Evolutionary conservation across 2,888 invertebrate genomes (phyloP).

Genomic region (Atrina japonica): DNA sequence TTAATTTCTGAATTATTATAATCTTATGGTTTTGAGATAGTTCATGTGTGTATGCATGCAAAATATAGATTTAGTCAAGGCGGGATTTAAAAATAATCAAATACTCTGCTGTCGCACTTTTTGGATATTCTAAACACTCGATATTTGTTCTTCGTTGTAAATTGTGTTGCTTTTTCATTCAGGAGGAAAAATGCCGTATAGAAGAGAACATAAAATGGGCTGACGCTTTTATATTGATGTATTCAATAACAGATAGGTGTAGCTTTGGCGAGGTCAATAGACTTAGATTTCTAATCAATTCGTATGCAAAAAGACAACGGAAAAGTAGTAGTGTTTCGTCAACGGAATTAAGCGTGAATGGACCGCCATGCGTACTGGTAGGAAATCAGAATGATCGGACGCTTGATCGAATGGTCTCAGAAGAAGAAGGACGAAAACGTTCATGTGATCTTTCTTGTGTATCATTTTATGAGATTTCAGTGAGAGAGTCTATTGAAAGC

Average conservation of each 20-base stretch:
- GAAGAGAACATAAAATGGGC: conserved; percentile 93
- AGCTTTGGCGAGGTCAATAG: conserved; percentile 84
- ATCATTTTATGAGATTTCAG: conserved; percentile 90
- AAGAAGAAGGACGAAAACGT: conserved; percentile 60
- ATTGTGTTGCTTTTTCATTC: too few relatives aligned
- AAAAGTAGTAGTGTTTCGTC: conserved; percentile 40
- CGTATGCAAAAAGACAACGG: conserved; percentile 67
- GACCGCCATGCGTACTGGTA: conserved; percentile 87
- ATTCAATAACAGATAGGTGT: conserved; percentile 93
- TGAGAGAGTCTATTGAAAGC: conserved; percentile 91
- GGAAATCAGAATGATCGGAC: conserved; percentile 91
- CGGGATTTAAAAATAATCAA: too few relatives aligned
- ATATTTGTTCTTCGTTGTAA: too few relatives aligned
- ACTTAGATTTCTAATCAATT: conserved; percentile 74
- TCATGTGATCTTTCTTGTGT: conserved; percentile 79
- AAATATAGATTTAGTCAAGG: too few relatives aligned
- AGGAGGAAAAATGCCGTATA: conserved; percentile 79
- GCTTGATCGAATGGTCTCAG: conserved; percentile 88
- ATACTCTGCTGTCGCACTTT: too few relatives aligned
- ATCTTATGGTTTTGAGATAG: conserved; percentile 27
- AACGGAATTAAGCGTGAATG: conserved; percentile 40
- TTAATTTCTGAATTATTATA: background rate
- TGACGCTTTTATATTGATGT: conserved; percentile 92
- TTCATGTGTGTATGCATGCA: too few relatives aligned
- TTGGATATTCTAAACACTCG: too few relatives aligned